Base-by-base conservation (phyloP, 2,797 vertebrate genomes). In the Xiphorhynchus erythropygius region DNA sequence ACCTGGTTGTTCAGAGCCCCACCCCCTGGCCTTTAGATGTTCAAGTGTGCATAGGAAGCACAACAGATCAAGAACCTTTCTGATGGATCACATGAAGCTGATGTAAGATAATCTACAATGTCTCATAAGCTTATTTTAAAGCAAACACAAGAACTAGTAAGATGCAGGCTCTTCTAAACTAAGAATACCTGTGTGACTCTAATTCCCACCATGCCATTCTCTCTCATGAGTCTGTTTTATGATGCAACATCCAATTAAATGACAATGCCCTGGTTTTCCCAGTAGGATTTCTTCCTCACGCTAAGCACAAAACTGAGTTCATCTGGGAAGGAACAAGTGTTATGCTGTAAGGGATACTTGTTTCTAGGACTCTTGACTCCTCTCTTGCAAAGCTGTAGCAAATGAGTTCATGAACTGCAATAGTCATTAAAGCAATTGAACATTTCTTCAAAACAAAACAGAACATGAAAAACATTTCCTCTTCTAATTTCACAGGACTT, bases 221-320 rank as follows among this genome's bases (percentile, higher is more conserved):
- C 74, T 71, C 81, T 60, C 21, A 28, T 52, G 59, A 80, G 79
- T 17, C 33, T 80, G 25, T 67, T 84, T 91, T n/a, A 82, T 92
- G 92, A 95, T 87, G 94, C 92, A 95, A 93, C 18, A 21, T 85
- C 52, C 78, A 96, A 91, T 83, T 92, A 96, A 89, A 80, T 52
- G 52, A 49, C 84, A 93, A 80, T 0, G 8, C 9, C n/a, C 13
- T 89, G 8, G 9, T 85, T 76, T 71, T 57, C 87, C 84, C 92
- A 74, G n/a, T 4, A 52, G 67, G 63, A 79, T 47, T 79, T 59
- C 52, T 70, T 92, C 37, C 39, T 89, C 18, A 18, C 18, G 28
- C 37, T 71, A 78, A 81, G 56, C 47, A 63, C 56, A 94, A 91
- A 90, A 37, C 37, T 46, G 49, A 80, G 42, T 55, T 80, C 85